Conservation (phyloP, 2,113 vertebrate genomes). For the Antechinus stuartii region DNA sequence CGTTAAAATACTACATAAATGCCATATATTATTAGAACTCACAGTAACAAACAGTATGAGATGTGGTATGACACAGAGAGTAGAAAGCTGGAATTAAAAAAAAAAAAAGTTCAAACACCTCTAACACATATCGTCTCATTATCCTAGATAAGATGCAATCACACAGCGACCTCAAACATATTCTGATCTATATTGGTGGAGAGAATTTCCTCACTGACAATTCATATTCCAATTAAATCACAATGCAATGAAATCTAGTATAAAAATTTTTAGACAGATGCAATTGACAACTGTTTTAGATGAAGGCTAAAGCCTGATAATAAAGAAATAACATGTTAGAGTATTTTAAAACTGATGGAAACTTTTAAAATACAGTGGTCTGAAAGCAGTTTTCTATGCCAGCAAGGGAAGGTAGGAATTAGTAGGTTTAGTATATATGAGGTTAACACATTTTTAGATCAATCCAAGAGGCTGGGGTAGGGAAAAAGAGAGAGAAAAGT, state of each 20-base stretch:
- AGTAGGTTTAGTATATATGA: not conserved
- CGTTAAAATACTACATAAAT: not conserved
- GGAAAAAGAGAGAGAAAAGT: not conserved
- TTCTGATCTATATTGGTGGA: not conserved
- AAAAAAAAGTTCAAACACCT: not conserved
- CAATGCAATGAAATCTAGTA: not conserved
- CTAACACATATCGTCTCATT: not conserved
- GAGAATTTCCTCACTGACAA: not conserved
- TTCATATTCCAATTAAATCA: not conserved
- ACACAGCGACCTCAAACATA: not conserved
- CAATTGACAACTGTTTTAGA: not conserved
- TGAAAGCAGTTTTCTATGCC: not conserved
- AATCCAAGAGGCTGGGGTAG: not conserved
- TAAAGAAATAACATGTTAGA: not conserved
- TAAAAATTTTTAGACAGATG: not conserved
- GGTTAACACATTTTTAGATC: not conserved
- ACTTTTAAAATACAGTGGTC: not conserved
- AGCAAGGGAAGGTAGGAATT: not conserved
- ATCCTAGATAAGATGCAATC: not conserved
- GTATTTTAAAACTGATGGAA: not conserved
- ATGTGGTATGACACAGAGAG: not conserved
- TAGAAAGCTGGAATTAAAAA: not conserved
- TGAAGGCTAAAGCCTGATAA: not conserved
- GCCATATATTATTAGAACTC: not conserved
- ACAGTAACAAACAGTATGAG: not conserved